Base-by-base conservation (phyloP, 2,888 invertebrate species). In the Troides helena region DNA sequence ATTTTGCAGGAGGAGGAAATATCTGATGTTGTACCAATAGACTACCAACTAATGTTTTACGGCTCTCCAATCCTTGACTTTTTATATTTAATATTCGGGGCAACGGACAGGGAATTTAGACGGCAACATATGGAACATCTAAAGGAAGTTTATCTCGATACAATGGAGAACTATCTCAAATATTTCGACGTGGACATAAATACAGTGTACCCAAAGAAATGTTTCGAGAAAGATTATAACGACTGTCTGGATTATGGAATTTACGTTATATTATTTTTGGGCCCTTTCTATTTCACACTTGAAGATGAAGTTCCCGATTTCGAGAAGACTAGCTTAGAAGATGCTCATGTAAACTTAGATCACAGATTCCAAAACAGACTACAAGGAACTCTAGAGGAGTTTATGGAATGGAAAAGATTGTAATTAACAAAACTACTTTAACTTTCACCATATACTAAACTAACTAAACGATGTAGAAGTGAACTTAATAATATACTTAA, bases 1-100 rank as follows among this genome's bases (percentile, higher is more conserved):
- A n/a, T 61, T 43, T 30, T 80, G 79, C 76, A 87, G 86, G 70
- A 83, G 4, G 81, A 77, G n/a, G 74, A 75, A 60, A 70, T 80
- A 25, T 67, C 70, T 0, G 80, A 85, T 64, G 75, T 84, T 0
- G 75, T 85, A 36, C 74, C 80, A 7, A 76, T 83, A 12, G 83
- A 83, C 72, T 82, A 78, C 53, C 83, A 83, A 68, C 73, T 80
- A 21, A 67, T 82, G 8, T 74, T 77, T 71, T 78, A 77, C 60
- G 81, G 82, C 10, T 75, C 75, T 17, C 81, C 80, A 12, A 46
- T 80, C 5, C 74, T 77, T 8, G 82, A 83, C 62, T 74, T 83
- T 17, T 69, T 79, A 36, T 82, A 77, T 72, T 81, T 82, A 36
- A 76, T 80, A 43, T 80, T 78, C 50, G 74, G 75, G 2, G 74